A percentile compares a stretch with the other conserved stretches of the same genome.
phyloP scores from a whole-genome alignment of 23 tunicate species.

The Pegea sp. region DNA sequence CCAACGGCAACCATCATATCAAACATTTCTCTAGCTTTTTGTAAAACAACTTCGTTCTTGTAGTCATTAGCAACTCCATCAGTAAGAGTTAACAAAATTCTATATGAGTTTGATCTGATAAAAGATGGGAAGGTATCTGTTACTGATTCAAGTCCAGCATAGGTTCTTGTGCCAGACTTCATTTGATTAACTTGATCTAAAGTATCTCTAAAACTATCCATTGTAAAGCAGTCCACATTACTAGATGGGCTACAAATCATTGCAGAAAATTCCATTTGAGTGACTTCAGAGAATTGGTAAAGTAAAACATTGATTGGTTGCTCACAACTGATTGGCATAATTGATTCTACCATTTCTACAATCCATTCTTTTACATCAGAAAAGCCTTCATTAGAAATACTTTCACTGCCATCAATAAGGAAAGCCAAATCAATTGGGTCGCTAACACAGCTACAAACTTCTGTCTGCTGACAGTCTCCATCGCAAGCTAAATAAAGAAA shows the following conservation, averaged over 20 bases:
- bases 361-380: conserved; percentile 43
- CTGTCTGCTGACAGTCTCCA: no score
- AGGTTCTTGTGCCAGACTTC: conserved; percentile 77
- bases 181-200: conserved; percentile 31
- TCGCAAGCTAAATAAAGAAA: no score
- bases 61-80: conserved; percentile 85
- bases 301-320: conserved; percentile 30
- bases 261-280: conserved; percentile 22
- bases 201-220: conserved; percentile 8
- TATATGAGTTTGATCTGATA: conserved; percentile 25
- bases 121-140: conserved; percentile 19
- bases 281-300: conserved; percentile 54
- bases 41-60: conserved; percentile 30
- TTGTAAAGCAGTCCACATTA: background rate
- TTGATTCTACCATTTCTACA: conserved; percentile 31
- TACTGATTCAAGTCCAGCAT: conserved; percentile 50
- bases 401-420: conserved; percentile 81
- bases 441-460: conserved; percentile 26
- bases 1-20: conserved; percentile 69
- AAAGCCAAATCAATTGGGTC: conserved; percentile 62
- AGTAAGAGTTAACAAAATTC: conserved; percentile 74
- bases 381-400: conserved; percentile 61
- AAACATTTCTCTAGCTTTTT: conserved; percentile 28
- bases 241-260: conserved; percentile 3
- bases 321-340: conserved; percentile 10